A percentile compares a stretch with the other conserved stretches of the same genome.
These are phyloP conservation scores for Ceryle rudis DNA, from an alignment of 2,797 vertebrate genomes.

Conservation along the genomic window DNA sequence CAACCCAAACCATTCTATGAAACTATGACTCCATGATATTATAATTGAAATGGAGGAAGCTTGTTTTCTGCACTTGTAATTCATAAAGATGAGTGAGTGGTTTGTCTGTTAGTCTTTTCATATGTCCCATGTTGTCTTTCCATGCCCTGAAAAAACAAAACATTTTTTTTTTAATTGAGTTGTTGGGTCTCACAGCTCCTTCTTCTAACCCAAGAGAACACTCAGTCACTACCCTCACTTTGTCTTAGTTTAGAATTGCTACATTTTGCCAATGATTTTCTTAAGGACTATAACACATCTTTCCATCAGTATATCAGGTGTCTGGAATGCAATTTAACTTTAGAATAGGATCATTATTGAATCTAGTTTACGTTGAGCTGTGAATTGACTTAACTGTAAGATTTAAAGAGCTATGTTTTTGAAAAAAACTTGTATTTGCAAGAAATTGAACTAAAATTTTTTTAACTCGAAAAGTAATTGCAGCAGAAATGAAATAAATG, in stretches of 20 bases:
- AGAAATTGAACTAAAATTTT: constrained; percentile 22
- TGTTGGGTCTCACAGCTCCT: constrained; percentile 1
- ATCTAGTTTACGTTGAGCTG: constrained; percentile 58
- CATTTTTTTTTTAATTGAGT: constrained; percentile 51
- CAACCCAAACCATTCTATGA: too few species aligned
- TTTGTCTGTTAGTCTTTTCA: not conserved
- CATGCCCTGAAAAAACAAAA: constrained; percentile 7
- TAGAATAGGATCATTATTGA: constrained; percentile 65
- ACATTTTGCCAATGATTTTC: constrained; percentile 43
- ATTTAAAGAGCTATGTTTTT: not conserved
- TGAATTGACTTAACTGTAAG: constrained; percentile 48
- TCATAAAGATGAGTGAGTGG: not conserved
- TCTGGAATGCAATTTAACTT: constrained; percentile 63
- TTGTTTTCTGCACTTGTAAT: not conserved
- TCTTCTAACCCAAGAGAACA: not conserved
- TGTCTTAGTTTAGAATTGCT: not conserved
- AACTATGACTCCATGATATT: not conserved
- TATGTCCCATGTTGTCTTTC: not conserved
- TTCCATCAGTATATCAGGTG: constrained; percentile 36
- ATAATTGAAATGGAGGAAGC: not conserved
- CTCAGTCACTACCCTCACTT: not conserved
- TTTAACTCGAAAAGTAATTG: constrained; percentile 20
- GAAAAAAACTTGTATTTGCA: not conserved
- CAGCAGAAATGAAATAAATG: constrained; percentile 28
- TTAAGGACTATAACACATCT: constrained; percentile 10